phyloP scores from a whole-genome alignment of 1,140 invertebrate species.

The Lasaia peninsularis region DNA sequence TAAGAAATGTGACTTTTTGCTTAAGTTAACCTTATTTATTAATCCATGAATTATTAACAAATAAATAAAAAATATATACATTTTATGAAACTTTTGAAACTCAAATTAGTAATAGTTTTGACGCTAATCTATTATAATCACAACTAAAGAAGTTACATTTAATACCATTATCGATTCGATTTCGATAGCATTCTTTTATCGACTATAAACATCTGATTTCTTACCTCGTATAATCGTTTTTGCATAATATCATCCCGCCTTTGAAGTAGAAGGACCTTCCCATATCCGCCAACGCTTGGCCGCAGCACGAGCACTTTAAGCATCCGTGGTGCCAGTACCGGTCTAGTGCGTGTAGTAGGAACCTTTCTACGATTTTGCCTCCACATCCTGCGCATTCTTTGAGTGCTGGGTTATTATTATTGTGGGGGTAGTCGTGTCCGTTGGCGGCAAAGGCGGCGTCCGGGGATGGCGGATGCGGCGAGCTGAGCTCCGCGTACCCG shows the following conservation, averaged over 20 bases:
- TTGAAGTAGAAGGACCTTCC: slow-evolving; percentile 93
- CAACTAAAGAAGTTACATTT: too few relatives aligned
- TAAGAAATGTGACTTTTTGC: too few relatives aligned
- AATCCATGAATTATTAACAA: too few relatives aligned
- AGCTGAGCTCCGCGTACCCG: slow-evolving; percentile 83
- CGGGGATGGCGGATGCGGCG: slow-evolving; percentile 82
- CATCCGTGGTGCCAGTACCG: slow-evolving; percentile 96
- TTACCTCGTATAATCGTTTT: slow-evolving; percentile 95
- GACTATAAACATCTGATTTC: slow-evolving; percentile 31
- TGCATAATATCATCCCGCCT: slow-evolving; percentile 95
- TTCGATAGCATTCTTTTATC: not conserved
- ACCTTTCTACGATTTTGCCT: slow-evolving; percentile 92
- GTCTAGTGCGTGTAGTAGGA: slow-evolving; percentile 91
- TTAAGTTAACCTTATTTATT: too few relatives aligned
- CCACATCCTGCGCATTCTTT: slow-evolving; percentile 83
- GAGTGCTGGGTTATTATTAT: slow-evolving; percentile 80
- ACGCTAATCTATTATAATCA: too few relatives aligned
- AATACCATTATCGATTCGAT: not conserved
- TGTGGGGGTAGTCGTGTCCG: slow-evolving; percentile 73
- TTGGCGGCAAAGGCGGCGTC: slow-evolving; percentile 76
- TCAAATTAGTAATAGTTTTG: too few relatives aligned
- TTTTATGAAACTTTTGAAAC: too few relatives aligned
- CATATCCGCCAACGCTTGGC: slow-evolving; percentile 90
- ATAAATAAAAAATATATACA: too few relatives aligned
- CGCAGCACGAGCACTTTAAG: slow-evolving; percentile 94